Evolutionary conservation across 2,888 invertebrate genomes (phyloP).

Genomic region (Hecatera dysodea): DNA sequence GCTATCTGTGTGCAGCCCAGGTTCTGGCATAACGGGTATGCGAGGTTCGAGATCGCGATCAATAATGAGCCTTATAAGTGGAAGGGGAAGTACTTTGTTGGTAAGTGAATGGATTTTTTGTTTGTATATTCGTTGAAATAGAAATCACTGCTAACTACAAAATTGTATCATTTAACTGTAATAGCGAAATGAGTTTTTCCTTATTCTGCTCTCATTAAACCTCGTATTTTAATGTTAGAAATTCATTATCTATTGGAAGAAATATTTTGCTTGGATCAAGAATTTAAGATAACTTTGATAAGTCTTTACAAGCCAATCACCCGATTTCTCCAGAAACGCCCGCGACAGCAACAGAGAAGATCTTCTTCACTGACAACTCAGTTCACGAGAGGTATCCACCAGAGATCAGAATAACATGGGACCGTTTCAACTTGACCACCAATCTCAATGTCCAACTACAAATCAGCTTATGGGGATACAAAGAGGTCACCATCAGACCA

Average conservation of each 20-base stretch:
- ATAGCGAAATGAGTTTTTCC: too few species aligned
- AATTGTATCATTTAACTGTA: neutral
- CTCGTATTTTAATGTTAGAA: too few species aligned
- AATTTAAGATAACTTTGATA: neutral
- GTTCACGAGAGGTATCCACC: slow-evolving; percentile 94
- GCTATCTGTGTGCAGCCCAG: slow-evolving; percentile 97
- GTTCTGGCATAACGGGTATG: slow-evolving; percentile 96
- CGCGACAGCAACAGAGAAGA: slow-evolving; percentile 95
- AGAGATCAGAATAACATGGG: slow-evolving; percentile 95
- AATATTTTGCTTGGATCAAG: accelerated
- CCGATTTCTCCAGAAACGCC: slow-evolving; percentile 93
- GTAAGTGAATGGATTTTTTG: slow-evolving; percentile 90
- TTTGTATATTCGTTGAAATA: neutral
- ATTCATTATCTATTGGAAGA: neutral
- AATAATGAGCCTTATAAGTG: slow-evolving; percentile 96
- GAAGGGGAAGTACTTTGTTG: slow-evolving; percentile 97
- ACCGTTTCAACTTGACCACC: slow-evolving; percentile 95
- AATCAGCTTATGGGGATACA: slow-evolving; percentile 97
- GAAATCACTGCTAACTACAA: neutral
- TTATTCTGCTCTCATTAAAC: neutral
- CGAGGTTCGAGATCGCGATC: slow-evolving; percentile 96
- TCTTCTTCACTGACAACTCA: slow-evolving; percentile 94
- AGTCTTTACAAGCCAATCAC: neutral
- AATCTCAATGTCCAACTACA: slow-evolving; percentile 94
- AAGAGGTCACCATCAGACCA: slow-evolving; percentile 95